These are phyloP conservation scores for Centropus bengalensis DNA, from an alignment of 2,113 vertebrate genomes.

Conservation along the genomic window DNA sequence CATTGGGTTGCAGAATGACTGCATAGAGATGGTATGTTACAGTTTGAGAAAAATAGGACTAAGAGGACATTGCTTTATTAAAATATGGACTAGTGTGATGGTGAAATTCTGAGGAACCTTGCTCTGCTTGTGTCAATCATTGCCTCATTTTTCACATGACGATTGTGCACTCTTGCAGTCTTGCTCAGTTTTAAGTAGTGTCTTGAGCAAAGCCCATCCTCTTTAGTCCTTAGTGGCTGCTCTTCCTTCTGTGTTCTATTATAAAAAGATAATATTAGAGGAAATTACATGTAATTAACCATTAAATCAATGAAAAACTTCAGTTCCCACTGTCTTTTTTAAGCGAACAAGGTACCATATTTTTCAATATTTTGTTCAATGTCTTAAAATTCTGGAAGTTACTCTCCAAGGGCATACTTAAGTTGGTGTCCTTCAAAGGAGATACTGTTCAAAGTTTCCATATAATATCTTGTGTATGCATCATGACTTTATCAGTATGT, in stretches of 20 bases:
- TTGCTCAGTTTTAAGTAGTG: not conserved
- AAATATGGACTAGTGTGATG: not conserved
- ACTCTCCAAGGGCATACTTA: not conserved
- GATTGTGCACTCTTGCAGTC: not conserved
- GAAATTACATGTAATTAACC: too few relatives aligned
- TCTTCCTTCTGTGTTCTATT: not conserved
- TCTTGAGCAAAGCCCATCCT: not conserved
- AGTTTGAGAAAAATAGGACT: not conserved
- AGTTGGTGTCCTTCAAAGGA: constrained; percentile 2
- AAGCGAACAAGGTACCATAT: not conserved
- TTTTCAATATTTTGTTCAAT: not conserved
- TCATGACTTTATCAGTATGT: not conserved
- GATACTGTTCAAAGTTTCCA: constrained; percentile 33
- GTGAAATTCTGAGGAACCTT: not conserved
- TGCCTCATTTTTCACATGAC: not conserved
- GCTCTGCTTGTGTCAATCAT: not conserved
- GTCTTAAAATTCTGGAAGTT: not conserved
- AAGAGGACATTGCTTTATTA: not conserved
- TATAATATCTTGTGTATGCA: not conserved
- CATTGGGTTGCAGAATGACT: not conserved
- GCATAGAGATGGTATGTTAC: not conserved
- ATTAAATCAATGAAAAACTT: not conserved
- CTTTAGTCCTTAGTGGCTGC: not conserved
- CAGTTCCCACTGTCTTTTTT: not conserved
- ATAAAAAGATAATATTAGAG: not conserved